Base-by-base conservation (phyloP, 2,113 vertebrate species). In the Takifugu bimaculatus region DNA sequence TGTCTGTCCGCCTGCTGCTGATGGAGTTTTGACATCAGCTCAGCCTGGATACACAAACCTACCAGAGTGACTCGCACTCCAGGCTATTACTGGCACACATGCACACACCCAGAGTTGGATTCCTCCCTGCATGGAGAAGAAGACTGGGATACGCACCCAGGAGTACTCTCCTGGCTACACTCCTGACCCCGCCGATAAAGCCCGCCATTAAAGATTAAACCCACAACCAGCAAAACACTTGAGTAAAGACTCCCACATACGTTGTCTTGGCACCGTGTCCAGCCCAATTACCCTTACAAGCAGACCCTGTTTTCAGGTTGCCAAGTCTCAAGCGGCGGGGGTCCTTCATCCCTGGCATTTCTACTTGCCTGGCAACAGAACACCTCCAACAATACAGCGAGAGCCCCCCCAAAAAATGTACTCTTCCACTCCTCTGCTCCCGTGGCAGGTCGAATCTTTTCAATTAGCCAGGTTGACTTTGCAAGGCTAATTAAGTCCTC, bases 401-500 rank as follows among this genome's bases (percentile, higher is more conserved):
- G 61, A 54, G 50, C 53, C 13, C 13, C 6, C 20, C 1, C 5
- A 47, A 55, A 76, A 77, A 69, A 78, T 61, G 74, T 54, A 47
- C 32, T 69, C 52, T 44, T 59, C 65, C 47, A 64, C 75, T 74
- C 67, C 57, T 79, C 28, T 65, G 57, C 77, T 79, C 60, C 61
- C 75, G 55, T 62, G 63, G 78, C 60, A 26, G 67, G 61, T 80
- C 43, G 60, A 88, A 80, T 83, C 72, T 88, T 89, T 89, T 90
- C 88, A 90, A 85, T 91, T 89, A 89, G 85, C 78, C 89, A 85
- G 85, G 85, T 90, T 91, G 89, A 90, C 88, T 91, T 87, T 88
- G 88, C 81, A 86, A 81, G 87, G 79, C 81, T 91, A 91, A 91
- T 90, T 89, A 91, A 88, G 87, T 85, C 83, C 80, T 90, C 87